Conservation (phyloP, 2,888 invertebrate species). For the Hyalella azteca region DNA sequence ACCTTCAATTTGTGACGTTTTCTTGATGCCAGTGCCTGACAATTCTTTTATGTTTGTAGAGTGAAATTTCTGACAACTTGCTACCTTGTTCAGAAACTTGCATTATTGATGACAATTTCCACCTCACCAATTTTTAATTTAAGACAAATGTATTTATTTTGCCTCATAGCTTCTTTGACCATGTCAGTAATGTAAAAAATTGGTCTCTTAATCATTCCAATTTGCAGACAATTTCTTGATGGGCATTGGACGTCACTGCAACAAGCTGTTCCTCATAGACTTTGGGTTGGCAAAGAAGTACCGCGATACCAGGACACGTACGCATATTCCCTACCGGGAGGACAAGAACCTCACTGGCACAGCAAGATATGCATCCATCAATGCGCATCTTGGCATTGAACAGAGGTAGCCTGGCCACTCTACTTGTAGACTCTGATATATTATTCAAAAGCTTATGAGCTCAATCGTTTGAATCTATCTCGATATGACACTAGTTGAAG, state of each 20-base stretch:
- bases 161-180: too few relatives aligned
- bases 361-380: slow-evolving; percentile 97
- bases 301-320: slow-evolving; percentile 87
- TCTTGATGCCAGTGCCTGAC: neutral
- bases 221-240: slow-evolving; percentile 88
- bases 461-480: too few relatives aligned
- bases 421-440: too few relatives aligned
- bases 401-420: too few relatives aligned
- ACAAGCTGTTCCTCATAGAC: slow-evolving; percentile 98
- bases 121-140: too few relatives aligned
- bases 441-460: too few relatives aligned
- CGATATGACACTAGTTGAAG: too few relatives aligned
- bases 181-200: neutral
- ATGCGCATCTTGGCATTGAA: slow-evolving; percentile 98
- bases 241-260: slow-evolving; percentile 98
- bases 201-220: neutral
- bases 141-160: too few relatives aligned
- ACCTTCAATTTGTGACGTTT: neutral
- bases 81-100: too few relatives aligned
- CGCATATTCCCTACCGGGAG: slow-evolving; percentile 95
- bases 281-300: slow-evolving; percentile 99
- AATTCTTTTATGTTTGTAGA: neutral
- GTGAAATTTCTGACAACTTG: too few relatives aligned
- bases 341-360: slow-evolving; percentile 96
- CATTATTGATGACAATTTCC: too few relatives aligned